Base-by-base conservation (phyloP, 2,888 invertebrate species). In the Caenorhabditis imperialis region DNA sequence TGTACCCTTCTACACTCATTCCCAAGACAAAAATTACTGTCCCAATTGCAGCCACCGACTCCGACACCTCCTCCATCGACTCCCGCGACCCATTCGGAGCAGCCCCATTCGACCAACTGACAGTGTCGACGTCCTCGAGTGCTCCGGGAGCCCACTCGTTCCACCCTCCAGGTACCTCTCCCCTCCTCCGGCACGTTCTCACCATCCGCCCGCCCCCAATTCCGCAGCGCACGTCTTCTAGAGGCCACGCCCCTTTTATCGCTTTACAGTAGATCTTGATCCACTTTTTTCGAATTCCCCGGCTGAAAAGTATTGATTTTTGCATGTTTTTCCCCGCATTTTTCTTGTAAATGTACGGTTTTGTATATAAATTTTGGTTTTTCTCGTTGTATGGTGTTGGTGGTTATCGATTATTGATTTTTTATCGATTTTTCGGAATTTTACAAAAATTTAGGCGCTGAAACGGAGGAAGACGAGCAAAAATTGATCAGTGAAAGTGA, bases 11-110 rank as follows among this genome's bases (percentile, higher is more conserved):
- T n/a, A n/a, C n/a, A n/a, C n/a, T n/a, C n/a, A n/a, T n/a, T n/a
- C n/a, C n/a, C n/a, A n/a, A n/a, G n/a, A n/a, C n/a, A n/a, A n/a
- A n/a, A n/a, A n/a, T n/a, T n/a, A n/a, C n/a, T n/a, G n/a, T n/a
- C n/a, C n/a, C n/a, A n/a, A 22, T 12, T n/a, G 45, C 30, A 30
- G 30, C 7, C 30, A 51, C 69, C 25, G 45, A 62, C 38, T 45
- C 61, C 16, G 77, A 79, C 44, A 44, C 67, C 2, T 65, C 71
- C 10, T 79, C 80, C 35, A 88, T 89, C 37, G 88, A 89, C 77
- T 88, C 87, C 4, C 84, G 85, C 1, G 90, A 90, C 79, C 90
- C 90, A 20, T 90, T 90, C 80, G 87, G 89, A 42, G 89, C 89
- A 63, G 90, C 89, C 33, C 90, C 90, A 10, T 89, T 90, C 79